These are phyloP conservation scores for Pterobdella sp. DNA, from an alignment of 2,888 invertebrate genomes.

Conservation along the genomic window DNA sequence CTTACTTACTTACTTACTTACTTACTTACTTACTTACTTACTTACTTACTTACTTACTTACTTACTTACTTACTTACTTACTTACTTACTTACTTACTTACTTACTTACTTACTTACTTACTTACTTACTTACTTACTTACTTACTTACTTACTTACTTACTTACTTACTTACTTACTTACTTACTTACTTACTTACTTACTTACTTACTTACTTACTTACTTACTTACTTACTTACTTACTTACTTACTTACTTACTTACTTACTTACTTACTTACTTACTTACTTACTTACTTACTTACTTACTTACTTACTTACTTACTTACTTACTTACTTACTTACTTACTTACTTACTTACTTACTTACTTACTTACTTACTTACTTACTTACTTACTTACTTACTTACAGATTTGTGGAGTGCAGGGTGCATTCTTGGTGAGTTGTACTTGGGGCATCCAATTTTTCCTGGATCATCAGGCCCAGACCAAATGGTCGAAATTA, in stretches of 20 bases:
- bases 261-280: not conserved
- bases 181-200: not conserved
- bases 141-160: not conserved
- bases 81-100: not conserved
- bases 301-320: not conserved
- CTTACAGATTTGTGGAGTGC: conserved; percentile 89
- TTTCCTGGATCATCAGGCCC: conserved; percentile 98
- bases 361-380: not conserved
- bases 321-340: not conserved
- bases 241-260: not conserved
- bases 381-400: not conserved
- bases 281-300: not conserved
- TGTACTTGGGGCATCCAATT: conserved; percentile 92
- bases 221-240: not conserved
- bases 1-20: not conserved
- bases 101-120: not conserved
- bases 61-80: not conserved
- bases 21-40: not conserved
- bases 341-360: not conserved
- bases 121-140: not conserved
- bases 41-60: not conserved
- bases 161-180: not conserved
- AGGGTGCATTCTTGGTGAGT: conserved; percentile 94
- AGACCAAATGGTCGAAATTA: conserved; percentile 97
- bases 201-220: not conserved